Conservation (phyloP, 2,888 invertebrate species). For the Microchrysa polita region DNA sequence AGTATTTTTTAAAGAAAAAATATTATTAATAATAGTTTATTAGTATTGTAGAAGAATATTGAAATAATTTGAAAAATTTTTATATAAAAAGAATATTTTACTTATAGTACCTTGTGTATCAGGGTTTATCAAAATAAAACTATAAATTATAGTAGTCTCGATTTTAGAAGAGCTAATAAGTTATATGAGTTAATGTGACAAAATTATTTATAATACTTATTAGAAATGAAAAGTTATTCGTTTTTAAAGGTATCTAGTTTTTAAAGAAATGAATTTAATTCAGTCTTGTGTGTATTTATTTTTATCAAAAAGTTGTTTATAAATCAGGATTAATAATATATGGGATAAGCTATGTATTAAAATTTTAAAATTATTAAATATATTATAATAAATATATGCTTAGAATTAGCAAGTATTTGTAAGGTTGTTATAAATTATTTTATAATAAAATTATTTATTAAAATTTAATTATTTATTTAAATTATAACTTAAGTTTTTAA, state of each 20-base stretch:
- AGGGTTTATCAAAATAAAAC: conserved; percentile 70
- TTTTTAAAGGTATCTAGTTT: conserved; percentile 75
- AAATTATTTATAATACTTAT: conserved; percentile 71
- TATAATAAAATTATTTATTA: conserved; percentile 64
- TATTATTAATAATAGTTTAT: conserved; percentile 67
- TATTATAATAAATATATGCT: conserved; percentile 67
- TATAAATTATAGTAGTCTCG: conserved; percentile 65
- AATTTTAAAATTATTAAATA: conserved; percentile 65
- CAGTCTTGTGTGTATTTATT: conserved; percentile 59
- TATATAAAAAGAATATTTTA: conserved; percentile 60
- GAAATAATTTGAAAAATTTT: conserved; percentile 66
- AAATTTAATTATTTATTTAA: conserved; percentile 63
- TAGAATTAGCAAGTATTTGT: conserved; percentile 69
- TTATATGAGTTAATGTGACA: conserved; percentile 69
- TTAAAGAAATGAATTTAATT: conserved; percentile 71
- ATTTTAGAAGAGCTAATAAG: conserved; percentile 72
- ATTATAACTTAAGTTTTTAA: conserved; percentile 61
- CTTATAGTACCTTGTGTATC: conserved; percentile 77
- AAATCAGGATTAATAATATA: conserved; percentile 66
- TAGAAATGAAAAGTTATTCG: conserved; percentile 74
- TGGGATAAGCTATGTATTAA: conserved; percentile 71
- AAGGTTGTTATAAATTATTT: conserved; percentile 66
- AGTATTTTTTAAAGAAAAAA: conserved; percentile 68
- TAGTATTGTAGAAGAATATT: conserved; percentile 70
- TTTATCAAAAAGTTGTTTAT: conserved; percentile 57